phyloP scores from a whole-genome alignment of 1,140 invertebrate species.

The Zaprionus davidi region DNA sequence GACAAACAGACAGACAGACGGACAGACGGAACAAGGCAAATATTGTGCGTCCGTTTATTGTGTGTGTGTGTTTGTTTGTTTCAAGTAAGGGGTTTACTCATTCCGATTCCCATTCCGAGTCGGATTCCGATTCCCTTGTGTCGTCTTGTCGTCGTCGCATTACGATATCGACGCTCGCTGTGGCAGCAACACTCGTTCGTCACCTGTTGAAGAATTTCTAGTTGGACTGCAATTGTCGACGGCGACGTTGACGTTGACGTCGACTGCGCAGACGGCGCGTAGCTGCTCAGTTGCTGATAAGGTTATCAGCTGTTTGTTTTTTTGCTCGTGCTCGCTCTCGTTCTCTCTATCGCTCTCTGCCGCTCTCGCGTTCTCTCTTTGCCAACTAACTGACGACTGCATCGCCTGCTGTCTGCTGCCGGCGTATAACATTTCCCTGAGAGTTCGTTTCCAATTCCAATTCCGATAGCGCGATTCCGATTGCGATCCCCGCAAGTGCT shows the following conservation, averaged over 20 bases:
- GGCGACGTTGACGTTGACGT: not conserved
- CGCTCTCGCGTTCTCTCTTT: not conserved
- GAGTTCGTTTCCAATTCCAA: constrained; percentile 5
- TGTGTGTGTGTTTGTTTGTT: constrained; percentile 8
- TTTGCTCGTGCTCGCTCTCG: constrained; percentile 16
- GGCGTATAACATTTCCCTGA: constrained; percentile 20
- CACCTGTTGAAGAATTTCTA: constrained; percentile 26
- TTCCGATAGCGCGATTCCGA: constrained; percentile 10
- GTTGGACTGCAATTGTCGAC: constrained; percentile 22
- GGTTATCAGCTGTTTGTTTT: constrained; percentile 62
- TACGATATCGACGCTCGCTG: not conserved
- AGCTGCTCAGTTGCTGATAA: constrained; percentile 52
- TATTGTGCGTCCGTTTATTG: constrained; percentile 41
- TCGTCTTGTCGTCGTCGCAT: not conserved
- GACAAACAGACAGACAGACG: not conserved
- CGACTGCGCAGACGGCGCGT: not conserved
- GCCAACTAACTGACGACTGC: constrained; percentile 16
- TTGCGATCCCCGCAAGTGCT: constrained; percentile 12
- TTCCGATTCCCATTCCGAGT: constrained; percentile 14
- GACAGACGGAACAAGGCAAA: constrained; percentile 13
- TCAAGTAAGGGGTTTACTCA: not conserved
- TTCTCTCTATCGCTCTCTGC: constrained; percentile 8
- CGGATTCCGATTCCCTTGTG: not conserved
- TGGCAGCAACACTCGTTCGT: constrained; percentile 5
- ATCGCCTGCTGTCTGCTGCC: constrained; percentile 8